Base-by-base conservation (phyloP, 2,113 vertebrate species). In the Tragelaphus scriptus region DNA sequence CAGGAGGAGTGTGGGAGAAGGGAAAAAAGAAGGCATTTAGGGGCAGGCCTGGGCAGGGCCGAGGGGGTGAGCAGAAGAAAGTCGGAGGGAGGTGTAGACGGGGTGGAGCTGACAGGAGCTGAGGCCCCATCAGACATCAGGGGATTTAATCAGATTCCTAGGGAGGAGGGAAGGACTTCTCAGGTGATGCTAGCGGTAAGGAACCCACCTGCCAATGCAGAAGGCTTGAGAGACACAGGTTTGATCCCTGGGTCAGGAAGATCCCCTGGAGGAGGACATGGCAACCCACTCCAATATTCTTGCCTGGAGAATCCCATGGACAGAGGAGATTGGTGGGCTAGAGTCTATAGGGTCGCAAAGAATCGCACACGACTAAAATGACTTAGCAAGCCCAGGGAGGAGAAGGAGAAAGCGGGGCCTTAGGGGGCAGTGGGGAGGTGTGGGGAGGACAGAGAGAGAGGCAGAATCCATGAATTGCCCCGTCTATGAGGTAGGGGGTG, bases 1-100 rank as follows among this genome's bases (percentile, higher is more conserved):
- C 32, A 36, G 51, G 93, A 63, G 3, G 3, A n/a, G 49, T 92
- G 85, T 75, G 75, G 95, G 79, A 97, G 96, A 92, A 58, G n/a
- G 86, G 26, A 97, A 97, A 93, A 98, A 97, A 98, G 91, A 68
- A 91, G 68, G 75, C 68, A 81, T 95, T 98, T 17, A 97, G 96
- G 55, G 32, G 89, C 97, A 96, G 96, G 95, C 44, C 97, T 95
- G 94, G 97, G 84, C 97, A 98, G 53, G 90, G 95, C 9, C 40
- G 23, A 84, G 61, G 16, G 85, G 63, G 59, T n/a, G 36, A 47
- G 56, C 55, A 32, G 89, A 86, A 96, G 91, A 95, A n/a, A 90
- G 63, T n/a, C 32, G 30, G 25, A 81, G 47, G 85, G 58, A 88
- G 91, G 89, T 3, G 30, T 9, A 75, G 56, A 94, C 0, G 28